phyloP scores from a whole-genome alignment of 2,113 vertebrate genomes.

The Pontoporia blainvillei region DNA sequence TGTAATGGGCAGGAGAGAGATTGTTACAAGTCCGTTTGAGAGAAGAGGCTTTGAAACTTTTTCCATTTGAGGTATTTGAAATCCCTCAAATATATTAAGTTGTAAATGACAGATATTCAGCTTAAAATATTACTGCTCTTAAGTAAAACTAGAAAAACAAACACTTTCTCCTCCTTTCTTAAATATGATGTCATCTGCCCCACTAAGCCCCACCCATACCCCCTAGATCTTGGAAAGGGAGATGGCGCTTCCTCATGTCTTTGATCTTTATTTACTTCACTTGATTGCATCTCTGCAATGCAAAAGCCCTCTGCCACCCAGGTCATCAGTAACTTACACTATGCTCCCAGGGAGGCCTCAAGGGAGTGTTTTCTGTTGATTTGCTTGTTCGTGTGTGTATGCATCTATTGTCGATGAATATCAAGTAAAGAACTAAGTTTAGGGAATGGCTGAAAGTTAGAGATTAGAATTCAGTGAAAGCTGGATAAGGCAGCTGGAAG shows the following conservation, averaged over 20 bases:
- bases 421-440: neutral
- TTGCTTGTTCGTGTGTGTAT: neutral
- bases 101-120: neutral
- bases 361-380: neutral
- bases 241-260: neutral
- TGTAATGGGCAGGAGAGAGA: neutral
- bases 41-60: neutral
- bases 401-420: neutral
- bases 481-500: neutral
- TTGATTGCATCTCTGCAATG: neutral
- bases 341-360: neutral
- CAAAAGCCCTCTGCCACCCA: neutral
- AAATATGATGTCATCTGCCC: neutral
- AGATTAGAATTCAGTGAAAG: neutral
- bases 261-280: neutral
- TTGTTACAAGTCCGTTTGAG: neutral
- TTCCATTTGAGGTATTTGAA: neutral
- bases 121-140: neutral
- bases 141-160: neutral
- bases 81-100: neutral
- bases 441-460: neutral
- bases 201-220: neutral
- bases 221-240: neutral
- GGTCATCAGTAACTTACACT: neutral
- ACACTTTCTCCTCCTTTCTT: neutral